Conservation (phyloP, 2,888 invertebrate genomes). For the Trichogramma dendrolimi region DNA sequence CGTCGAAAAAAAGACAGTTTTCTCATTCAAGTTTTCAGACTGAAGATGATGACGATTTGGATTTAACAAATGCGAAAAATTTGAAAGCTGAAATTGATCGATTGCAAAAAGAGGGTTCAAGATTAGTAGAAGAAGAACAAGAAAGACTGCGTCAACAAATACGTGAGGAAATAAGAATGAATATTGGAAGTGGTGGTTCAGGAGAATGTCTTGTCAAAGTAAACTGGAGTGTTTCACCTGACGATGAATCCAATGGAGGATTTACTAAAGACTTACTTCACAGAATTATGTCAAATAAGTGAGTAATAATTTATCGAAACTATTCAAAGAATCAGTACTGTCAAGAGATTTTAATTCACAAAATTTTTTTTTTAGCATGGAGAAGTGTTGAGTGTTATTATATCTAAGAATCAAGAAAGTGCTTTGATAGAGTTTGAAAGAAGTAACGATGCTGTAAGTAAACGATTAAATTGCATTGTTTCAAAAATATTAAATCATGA, state of each 20-base stretch:
- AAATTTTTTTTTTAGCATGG: constrained; percentile 62
- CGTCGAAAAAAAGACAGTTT: constrained; percentile 13
- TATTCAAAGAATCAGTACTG: too few species aligned
- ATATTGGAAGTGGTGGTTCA: background rate
- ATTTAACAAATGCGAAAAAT: constrained; percentile 54
- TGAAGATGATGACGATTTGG: constrained; percentile 24
- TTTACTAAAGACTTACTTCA: constrained; percentile 66
- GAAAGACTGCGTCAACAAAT: constrained; percentile 65
- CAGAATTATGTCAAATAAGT: constrained; percentile 70
- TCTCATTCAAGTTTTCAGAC: too few species aligned
- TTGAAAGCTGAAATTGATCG: constrained; percentile 72
- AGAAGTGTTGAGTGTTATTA: constrained; percentile 55
- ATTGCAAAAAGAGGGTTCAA: constrained; percentile 79
- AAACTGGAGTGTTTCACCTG: constrained; percentile 73
- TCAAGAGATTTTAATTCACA: background rate
- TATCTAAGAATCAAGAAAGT: constrained; percentile 65
- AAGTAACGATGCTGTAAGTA: constrained; percentile 57
- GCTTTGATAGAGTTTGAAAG: constrained; percentile 78
- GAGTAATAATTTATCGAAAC: constrained; percentile 15
- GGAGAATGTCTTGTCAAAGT: constrained; percentile 65
- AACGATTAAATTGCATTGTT: background rate
- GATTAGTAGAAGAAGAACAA: constrained; percentile 68
- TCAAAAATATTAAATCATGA: too few species aligned
- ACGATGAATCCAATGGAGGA: constrained; percentile 66
- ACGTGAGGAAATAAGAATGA: constrained; percentile 55